Percentiles rank a stretch among this genome's conserved stretches.
phyloP scores from a whole-genome alignment of 2,797 vertebrate genomes.

The Eurystomus glaucurus region DNA sequence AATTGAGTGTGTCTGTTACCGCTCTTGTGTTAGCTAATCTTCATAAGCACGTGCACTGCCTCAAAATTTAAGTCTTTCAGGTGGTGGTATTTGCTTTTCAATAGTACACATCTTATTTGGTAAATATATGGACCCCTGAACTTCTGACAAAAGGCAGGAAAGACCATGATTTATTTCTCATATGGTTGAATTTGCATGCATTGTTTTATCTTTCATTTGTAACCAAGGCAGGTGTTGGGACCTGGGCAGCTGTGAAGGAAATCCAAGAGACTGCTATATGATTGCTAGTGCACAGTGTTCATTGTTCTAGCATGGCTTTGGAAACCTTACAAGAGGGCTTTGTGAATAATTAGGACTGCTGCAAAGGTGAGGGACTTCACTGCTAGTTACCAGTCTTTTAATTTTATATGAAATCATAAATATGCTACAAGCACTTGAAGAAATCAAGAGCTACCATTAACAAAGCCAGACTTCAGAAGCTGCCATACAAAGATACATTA shows the following conservation, averaged over 20 bases:
- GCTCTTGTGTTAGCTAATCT: background rate
- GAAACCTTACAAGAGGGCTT: background rate
- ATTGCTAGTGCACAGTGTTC: background rate
- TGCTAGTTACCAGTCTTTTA: background rate
- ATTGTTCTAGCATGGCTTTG: background rate
- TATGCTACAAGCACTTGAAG: background rate
- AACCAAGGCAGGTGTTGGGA: background rate
- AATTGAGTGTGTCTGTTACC: background rate
- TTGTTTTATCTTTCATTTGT: background rate
- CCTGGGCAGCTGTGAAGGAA: background rate
- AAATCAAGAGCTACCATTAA: background rate
- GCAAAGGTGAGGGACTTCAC: background rate
- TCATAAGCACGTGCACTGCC: background rate
- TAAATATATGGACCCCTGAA: fast-evolving
- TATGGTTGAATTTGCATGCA: background rate
- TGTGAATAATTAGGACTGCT: background rate
- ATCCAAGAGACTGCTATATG: background rate
- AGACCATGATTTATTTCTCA: background rate
- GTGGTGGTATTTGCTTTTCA: background rate
- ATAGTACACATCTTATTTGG: background rate
- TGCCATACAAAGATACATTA: background rate
- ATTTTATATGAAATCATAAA: background rate
- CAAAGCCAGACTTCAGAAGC: background rate
- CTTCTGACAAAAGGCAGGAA: background rate
- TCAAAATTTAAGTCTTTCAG: background rate